phyloP scores from a whole-genome alignment of 2,113 vertebrate species.

The Copsychus sechellarum region DNA sequence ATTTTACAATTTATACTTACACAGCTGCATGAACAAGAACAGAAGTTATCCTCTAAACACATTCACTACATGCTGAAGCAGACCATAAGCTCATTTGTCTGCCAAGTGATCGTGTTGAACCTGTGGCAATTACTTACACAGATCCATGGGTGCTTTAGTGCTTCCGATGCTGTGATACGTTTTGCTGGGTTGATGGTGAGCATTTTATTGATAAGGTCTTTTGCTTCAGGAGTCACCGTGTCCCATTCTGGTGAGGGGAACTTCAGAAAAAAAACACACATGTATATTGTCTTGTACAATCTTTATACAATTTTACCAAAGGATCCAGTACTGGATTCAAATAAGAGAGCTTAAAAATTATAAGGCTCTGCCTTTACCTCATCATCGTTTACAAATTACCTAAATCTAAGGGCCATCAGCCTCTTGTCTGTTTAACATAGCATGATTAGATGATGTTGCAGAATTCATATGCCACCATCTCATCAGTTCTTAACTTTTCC shows the following conservation, averaged over 20 bases:
- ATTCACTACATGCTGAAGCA: not conserved
- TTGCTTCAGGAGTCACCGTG: constrained; percentile 96
- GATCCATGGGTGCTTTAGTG: constrained; percentile 97
- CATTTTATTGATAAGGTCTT: constrained; percentile 99
- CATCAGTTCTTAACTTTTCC: not conserved
- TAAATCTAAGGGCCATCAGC: not conserved
- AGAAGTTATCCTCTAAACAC: not conserved
- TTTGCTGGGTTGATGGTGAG: constrained; percentile 96
- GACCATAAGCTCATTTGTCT: not conserved
- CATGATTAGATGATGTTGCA: not conserved
- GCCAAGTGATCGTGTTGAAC: not conserved
- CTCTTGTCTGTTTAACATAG: not conserved
- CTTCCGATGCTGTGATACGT: constrained; percentile 90
- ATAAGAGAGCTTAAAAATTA: not conserved
- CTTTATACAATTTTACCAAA: not conserved
- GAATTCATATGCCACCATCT: not conserved
- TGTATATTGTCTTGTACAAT: not conserved
- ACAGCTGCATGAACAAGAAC: not conserved
- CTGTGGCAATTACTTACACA: constrained; percentile 79
- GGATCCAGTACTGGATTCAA: not conserved
- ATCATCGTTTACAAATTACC: not conserved
- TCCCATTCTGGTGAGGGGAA: constrained; percentile 98
- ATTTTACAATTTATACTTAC: not conserved
- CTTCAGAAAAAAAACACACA: constrained; percentile 50
- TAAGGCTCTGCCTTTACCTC: not conserved